Evolutionary conservation across 2,113 vertebrate genomes (phyloP), one percentile per base, ranked within the genome.

Genomic region (Phalacrocorax pelagicus): DNA sequence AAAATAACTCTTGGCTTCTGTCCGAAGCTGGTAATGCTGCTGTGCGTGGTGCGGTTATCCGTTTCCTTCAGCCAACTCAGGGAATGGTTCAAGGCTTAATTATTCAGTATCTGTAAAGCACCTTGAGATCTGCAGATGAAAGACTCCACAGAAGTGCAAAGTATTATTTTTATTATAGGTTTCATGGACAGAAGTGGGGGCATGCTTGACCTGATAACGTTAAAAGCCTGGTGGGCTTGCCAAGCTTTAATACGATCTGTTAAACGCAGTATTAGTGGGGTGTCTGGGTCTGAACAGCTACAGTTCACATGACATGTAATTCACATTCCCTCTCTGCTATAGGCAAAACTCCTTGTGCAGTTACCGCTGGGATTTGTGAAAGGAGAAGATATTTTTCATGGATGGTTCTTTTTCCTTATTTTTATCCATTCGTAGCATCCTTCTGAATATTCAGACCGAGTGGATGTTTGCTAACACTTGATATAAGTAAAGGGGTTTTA

Each of bases 171-270:
- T 78, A 47, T 85, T 49, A 34, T 26, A 79, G 55, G 29, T 95
- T 89, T 77, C 77, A 59, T 2, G 38, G 58, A 52, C 67, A 86
- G 83, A 78, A 71, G 32, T 67, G 90, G 54, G 77, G 58, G 40
- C 85, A 62, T 92, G 55, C 81, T 95, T 92, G 51, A 77, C 86
- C 91, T 69, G 52, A 47, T 80, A 66, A 74, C 24, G 72, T 79
- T 91, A 61, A n/a, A 78, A 91, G 77, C 94, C 96, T 81, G 32
- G 63, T 81, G 74, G 42, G 92, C 54, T 92, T 93, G 77, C n/a
- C 93, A 63, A 19, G 57, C 74, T 81, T 93, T 57, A 87, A 71
- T 92, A 23, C 55, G 42, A 49, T 55, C 95, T 44, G 66, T 42
- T 82, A 88, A 63, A 59, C 32, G 57, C 44, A 2, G 72, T 23